phyloP scores from a whole-genome alignment of 1,140 invertebrate species.

The Linepithema humile region DNA sequence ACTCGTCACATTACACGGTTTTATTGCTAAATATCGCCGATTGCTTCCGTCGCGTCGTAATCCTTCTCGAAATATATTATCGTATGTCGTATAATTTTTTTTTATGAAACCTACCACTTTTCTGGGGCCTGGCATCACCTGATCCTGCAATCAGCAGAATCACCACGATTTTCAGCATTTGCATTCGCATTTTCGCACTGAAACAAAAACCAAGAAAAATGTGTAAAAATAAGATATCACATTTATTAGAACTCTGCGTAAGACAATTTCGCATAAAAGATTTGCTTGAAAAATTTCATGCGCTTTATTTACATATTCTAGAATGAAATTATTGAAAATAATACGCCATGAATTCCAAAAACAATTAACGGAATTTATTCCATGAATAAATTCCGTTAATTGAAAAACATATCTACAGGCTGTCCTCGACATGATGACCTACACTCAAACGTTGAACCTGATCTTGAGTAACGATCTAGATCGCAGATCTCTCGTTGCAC shows the following conservation, averaged over 20 bases:
- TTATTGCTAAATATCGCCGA: not conserved
- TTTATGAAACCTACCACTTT: constrained; percentile 73
- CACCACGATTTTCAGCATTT: constrained; percentile 70
- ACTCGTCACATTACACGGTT: not conserved
- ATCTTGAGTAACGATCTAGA: constrained; percentile 53
- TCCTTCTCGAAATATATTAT: not conserved
- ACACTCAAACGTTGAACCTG: constrained; percentile 22
- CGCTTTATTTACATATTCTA: not conserved
- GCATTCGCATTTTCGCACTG: constrained; percentile 80
- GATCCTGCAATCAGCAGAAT: constrained; percentile 76
- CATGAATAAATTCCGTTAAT: too few relatives aligned
- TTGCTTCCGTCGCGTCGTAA: not conserved
- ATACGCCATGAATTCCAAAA: not conserved
- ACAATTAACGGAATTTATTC: too few relatives aligned
- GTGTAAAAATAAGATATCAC: not conserved
- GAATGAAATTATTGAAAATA: not conserved
- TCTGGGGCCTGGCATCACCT: constrained; percentile 77
- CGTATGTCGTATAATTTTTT: not conserved
- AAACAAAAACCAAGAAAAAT: constrained; percentile 71
- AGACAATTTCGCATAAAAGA: not conserved
- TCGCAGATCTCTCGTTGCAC: constrained; percentile 17
- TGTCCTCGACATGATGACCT: constrained; percentile 58
- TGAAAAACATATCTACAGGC: not conserved
- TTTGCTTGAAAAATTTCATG: not conserved
- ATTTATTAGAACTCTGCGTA: too few relatives aligned